Evolutionary conservation across 2,888 invertebrate genomes (phyloP).

Genomic region (Synanthedon myopaeformis): DNA sequence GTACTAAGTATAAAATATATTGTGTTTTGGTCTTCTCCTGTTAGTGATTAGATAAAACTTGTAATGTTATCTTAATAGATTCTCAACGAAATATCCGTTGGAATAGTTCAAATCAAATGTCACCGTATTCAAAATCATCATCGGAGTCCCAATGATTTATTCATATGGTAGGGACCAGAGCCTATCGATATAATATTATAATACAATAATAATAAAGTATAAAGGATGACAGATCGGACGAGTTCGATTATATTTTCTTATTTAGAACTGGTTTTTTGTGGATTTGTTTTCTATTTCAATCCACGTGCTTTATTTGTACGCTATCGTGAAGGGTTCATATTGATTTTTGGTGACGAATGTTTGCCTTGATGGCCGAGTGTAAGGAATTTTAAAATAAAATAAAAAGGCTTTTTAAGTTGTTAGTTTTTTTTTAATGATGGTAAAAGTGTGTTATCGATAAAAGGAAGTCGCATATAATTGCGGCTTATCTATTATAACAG

Average conservation of each 20-base stretch:
- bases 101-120: too few relatives aligned
- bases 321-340: conserved; percentile 59
- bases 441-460: conserved; percentile 1
- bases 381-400: conserved; percentile 28
- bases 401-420: conserved; percentile 2
- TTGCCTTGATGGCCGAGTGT: conserved; percentile 52
- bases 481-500: conserved; percentile 1
- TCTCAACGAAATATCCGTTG: too few relatives aligned
- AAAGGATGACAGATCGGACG: conserved; percentile 54
- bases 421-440: conserved; percentile 5
- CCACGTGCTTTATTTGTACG: conserved; percentile 48
- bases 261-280: conserved; percentile 21
- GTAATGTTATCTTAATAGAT: too few relatives aligned
- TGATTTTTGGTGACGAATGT: conserved; percentile 56
- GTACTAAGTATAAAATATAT: too few relatives aligned
- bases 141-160: conserved; percentile 27
- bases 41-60: too few relatives aligned
- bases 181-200: conserved; percentile 34
- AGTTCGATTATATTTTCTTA: conserved; percentile 40
- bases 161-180: conserved; percentile 20
- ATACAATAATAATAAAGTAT: conserved; percentile 31
- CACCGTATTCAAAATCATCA: not conserved
- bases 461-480: conserved; percentile 2
- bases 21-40: too few relatives aligned
- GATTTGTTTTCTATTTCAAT: conserved; percentile 44